Conservation (phyloP, 2,113 vertebrate genomes). For the Ciconia stormi region DNA sequence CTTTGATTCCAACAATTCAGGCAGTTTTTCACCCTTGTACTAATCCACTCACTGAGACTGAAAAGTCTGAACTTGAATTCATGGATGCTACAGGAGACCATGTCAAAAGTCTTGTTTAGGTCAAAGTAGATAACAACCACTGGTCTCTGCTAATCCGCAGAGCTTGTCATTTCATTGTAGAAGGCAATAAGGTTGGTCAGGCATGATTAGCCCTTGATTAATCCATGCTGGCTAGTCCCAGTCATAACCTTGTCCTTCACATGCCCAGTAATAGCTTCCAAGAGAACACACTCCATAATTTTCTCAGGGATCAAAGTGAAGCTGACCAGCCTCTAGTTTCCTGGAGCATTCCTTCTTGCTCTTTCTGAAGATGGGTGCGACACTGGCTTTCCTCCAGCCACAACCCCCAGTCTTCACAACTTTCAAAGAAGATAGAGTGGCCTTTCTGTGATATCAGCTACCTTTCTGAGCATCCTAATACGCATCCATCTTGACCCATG, state of each 20-base stretch:
- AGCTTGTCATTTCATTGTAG: conserved; percentile 11
- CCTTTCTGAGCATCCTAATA: neutral
- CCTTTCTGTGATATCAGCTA: neutral
- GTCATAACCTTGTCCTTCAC: conserved; percentile 24
- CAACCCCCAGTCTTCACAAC: neutral
- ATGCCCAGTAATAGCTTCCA: neutral
- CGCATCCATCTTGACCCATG: neutral
- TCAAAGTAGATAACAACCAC: neutral
- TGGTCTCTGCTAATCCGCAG: neutral
- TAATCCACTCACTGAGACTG: neutral
- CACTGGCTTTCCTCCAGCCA: neutral
- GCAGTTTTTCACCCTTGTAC: neutral
- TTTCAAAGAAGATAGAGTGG: neutral
- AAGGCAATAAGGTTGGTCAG: conserved; percentile 20
- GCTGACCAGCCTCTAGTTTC: neutral
- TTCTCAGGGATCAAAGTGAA: neutral
- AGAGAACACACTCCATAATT: neutral
- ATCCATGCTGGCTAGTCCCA: neutral
- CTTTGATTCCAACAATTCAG: neutral
- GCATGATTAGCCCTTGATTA: conserved; percentile 1
- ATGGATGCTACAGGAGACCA: neutral
- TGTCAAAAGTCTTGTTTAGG: neutral
- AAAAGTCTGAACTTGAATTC: neutral
- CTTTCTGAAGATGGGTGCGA: neutral
- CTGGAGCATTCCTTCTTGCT: neutral